A percentile compares a stretch with the other conserved stretches of the same genome.
phyloP scores from a whole-genome alignment of 2,888 invertebrate genomes.

The Maniola hyperantus region DNA sequence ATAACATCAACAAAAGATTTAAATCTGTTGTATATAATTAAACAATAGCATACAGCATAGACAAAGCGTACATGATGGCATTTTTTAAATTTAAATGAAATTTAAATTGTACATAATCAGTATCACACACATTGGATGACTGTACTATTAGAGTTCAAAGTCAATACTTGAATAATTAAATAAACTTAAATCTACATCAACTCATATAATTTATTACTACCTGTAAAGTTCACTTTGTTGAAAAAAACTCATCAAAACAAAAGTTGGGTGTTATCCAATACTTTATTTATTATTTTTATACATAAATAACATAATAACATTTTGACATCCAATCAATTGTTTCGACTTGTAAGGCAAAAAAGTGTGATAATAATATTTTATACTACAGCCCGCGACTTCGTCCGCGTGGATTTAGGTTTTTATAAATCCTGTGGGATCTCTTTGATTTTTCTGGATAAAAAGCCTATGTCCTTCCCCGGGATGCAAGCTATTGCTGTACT shows the following conservation, averaged over 20 bases:
- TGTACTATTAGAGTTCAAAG: neutral
- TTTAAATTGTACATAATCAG: constrained; percentile 7
- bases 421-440: too few species aligned
- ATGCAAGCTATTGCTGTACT: too few species aligned
- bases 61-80: constrained; percentile 19
- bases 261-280: neutral
- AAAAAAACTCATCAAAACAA: neutral
- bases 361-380: neutral
- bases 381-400: too few species aligned
- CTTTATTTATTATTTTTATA: too few species aligned
- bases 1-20: constrained; percentile 9
- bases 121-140: neutral
- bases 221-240: neutral
- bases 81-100: neutral
- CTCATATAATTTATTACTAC: neutral
- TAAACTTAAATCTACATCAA: neutral
- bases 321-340: neutral
- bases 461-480: too few species aligned
- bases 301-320: too few species aligned
- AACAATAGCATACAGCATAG: constrained; percentile 12
- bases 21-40: neutral
- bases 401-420: too few species aligned
- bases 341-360: neutral
- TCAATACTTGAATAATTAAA: constrained; percentile 7
- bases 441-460: too few species aligned